Percentiles rank a stretch among this genome's conserved stretches.
phyloP scores from a whole-genome alignment of 2,113 vertebrate species.

The Forbesichthys agassizii region DNA sequence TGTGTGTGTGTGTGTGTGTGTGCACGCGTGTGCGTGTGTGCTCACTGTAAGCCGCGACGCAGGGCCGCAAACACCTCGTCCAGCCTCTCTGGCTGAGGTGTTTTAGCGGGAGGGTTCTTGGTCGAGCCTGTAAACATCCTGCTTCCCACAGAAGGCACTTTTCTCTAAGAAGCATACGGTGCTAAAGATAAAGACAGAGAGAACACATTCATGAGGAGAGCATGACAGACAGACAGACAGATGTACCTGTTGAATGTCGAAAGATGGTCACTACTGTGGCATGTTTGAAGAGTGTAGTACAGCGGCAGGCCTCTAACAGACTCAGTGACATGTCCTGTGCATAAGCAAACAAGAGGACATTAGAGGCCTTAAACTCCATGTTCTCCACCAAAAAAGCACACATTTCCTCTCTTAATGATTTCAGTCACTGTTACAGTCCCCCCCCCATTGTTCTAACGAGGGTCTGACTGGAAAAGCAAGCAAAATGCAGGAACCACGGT shows the following conservation, averaged over 20 bases:
- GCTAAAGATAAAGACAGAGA: slow-evolving; percentile 43
- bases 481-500: slow-evolving; percentile 33
- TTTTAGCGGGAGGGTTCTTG: slow-evolving; percentile 72
- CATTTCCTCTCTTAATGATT: not conserved
- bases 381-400: slow-evolving; percentile 9
- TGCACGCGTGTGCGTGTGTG: slow-evolving; percentile 31
- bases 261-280: slow-evolving; percentile 43
- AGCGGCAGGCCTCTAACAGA: slow-evolving; percentile 52
- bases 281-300: slow-evolving; percentile 47
- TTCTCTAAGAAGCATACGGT: slow-evolving; percentile 62
- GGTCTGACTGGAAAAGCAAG: slow-evolving; percentile 30
- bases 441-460: slow-evolving; percentile 40
- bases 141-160: slow-evolving; percentile 69
- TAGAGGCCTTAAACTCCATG: slow-evolving; percentile 16
- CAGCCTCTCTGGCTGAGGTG: slow-evolving; percentile 73
- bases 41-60: slow-evolving; percentile 73
- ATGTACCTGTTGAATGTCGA: slow-evolving; percentile 61
- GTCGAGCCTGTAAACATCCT: slow-evolving; percentile 79
- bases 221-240: not conserved
- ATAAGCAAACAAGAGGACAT: slow-evolving; percentile 39
- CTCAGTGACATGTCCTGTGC: slow-evolving; percentile 66
- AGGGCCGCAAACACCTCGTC: slow-evolving; percentile 73
- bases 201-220: slow-evolving; percentile 2
- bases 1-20: not conserved
- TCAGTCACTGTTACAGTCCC: slow-evolving; percentile 25